Evolutionary conservation across 1,140 invertebrate species (phyloP), one percentile per base, ranked within the genome.

Genomic region (Archegozetes longisetosus): DNA sequence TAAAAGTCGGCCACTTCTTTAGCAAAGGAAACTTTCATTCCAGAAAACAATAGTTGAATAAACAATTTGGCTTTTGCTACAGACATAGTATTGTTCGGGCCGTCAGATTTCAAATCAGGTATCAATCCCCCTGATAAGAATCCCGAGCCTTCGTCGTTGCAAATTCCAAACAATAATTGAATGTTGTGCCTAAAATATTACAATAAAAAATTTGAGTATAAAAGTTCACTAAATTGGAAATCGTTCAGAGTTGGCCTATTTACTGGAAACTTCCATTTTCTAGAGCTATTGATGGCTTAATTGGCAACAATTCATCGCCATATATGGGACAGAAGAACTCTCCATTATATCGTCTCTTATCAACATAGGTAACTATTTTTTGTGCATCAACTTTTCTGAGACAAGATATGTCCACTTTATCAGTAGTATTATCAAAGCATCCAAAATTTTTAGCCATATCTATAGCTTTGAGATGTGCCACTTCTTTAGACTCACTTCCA

Each of bases 181-280:
- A 58, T 3, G 17, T 25, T 54, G 3, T 58, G 9, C 29, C 40
- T 9, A 52, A 20, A 58, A 25, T 58, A 22, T 2, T 51, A 13
- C 12, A 32, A 22, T 51, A 22, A 20, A 2, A 2, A 40, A 40
- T 9, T n/a, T n/a, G n/a, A n/a, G n/a, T n/a, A n/a, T n/a, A n/a
- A n/a, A n/a, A n/a, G n/a, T n/a, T n/a, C n/a, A n/a, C n/a, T 40
- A 6, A 40, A 40, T 40, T 40, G 17, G 17, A 9, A 40, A 40
- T 40, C 32, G 17, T 40, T 40, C 17, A 40, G 17, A 17, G 17
- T 9, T 9, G 17, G 17, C 17, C 32, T 40, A 40, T 40, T 40
- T 9, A 40, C 32, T 50, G 1, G 46, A 60, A 47, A 12, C 50
- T 20, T 6, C 52, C 61, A 22, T n/a, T 50, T 46, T 62, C 60